Percentiles rank a stretch among this genome's conserved stretches.
Evolutionary conservation across 2,888 invertebrate species (phyloP).

Genomic region (Scaptomyza parva): DNA sequence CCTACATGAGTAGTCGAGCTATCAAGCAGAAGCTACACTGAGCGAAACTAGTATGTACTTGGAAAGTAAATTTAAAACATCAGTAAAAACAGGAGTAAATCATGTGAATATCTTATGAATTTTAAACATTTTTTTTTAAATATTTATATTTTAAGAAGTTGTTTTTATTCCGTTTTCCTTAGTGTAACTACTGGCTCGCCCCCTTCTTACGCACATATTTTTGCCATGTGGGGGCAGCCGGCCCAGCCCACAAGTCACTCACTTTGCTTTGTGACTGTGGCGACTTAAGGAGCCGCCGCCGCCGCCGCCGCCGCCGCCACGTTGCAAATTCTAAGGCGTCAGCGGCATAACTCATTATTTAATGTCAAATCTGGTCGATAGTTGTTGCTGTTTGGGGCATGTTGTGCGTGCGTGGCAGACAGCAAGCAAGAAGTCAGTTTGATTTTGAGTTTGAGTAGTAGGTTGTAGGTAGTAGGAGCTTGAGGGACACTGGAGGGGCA

Average conservation of each 20-base stretch:
- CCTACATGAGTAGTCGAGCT: slow-evolving; percentile 30
- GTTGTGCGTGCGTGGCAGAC: slow-evolving; percentile 41
- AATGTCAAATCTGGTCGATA: slow-evolving; percentile 76
- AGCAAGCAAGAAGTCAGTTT: slow-evolving; percentile 1
- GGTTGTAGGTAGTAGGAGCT: slow-evolving; percentile 4
- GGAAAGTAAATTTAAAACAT: no score
- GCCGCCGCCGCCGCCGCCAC: slow-evolving; percentile 50
- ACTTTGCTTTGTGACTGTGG: neutral
- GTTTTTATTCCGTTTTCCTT: neutral
- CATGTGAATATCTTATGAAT: no score
- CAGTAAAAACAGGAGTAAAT: no score
- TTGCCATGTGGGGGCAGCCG: neutral
- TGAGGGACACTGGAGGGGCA: slow-evolving; percentile 16
- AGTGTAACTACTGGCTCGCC: neutral
- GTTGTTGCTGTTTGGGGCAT: slow-evolving; percentile 35
- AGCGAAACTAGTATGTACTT: neutral
- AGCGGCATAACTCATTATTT: slow-evolving; percentile 78
- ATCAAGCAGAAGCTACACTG: slow-evolving; percentile 15
- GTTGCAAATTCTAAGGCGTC: slow-evolving; percentile 74
- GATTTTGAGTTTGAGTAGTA: neutral
- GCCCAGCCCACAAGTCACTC: slow-evolving; percentile 7
- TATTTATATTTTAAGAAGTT: no score
- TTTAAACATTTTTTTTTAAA: no score
- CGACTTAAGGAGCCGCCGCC: slow-evolving; percentile 13
- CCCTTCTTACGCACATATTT: neutral